Evolutionary conservation across 2,113 vertebrate genomes (phyloP), one percentile per base, ranked within the genome.

Genomic region (Oreochromis aureus): DNA sequence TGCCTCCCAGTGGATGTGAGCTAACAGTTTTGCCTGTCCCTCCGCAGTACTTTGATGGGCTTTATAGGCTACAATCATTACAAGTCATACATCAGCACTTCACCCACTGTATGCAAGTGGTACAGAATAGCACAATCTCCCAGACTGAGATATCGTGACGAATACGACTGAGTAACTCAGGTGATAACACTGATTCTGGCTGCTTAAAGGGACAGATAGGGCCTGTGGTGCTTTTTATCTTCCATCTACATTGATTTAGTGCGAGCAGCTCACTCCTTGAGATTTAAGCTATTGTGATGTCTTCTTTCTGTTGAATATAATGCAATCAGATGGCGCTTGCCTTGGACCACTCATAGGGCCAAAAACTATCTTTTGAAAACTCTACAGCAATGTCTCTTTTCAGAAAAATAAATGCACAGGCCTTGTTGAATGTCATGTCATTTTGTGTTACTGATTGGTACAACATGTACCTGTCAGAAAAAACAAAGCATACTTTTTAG

Each of bases 11-110:
- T 32, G 78, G 46, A 63, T 51, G 53, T 24, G 48, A 61, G 48
- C 85, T 54, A 54, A 89, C 82, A 87, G 84, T 84, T 86, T 89
- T 58, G 56, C 41, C 63, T 90, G 84, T 89, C 80, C 80, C 73
- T 80, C 24, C 83, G 53, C 46, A 6, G 79, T 86, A 81, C 83
- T 81, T 87, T 90, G 36, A 10, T 78, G 2, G 4, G 36, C 5
- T 85, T 81, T 78, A 19, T 10, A 83, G 82, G 85, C 85, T 87
- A 87, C 78, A n/a, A 30, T 36, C 71, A 56, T 53, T n/a, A 48
- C 41, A 79, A 71, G 82, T 24, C 73, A 88, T 48, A 19, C 84
- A 89, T 89, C 84, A 91, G 24, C 46, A 19, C 84, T 36, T 22
- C 54, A 13, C 78, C 44, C 44, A 30, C 55, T 81, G 34, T 41